phyloP scores from a whole-genome alignment of 2,113 vertebrate genomes.

The Heteronetta atricapilla region DNA sequence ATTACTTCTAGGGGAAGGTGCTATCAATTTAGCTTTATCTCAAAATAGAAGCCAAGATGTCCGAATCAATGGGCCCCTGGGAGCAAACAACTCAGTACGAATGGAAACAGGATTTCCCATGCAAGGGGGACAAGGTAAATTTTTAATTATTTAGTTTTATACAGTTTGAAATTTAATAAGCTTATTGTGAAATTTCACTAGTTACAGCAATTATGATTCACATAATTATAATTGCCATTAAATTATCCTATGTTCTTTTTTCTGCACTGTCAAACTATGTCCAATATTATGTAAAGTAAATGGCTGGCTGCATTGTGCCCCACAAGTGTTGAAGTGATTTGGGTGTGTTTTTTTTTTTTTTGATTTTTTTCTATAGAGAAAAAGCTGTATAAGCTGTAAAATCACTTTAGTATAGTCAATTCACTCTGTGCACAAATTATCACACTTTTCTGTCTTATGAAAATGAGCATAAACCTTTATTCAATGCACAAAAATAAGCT shows the following conservation, averaged over 20 bases:
- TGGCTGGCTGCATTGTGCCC: neutral
- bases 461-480: neutral
- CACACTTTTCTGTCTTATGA: neutral
- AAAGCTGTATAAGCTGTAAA: too few relatives aligned
- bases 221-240: neutral
- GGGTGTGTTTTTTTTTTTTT: neutral
- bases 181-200: neutral
- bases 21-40: slow-evolving; percentile 90
- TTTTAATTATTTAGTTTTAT: neutral
- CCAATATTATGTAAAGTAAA: neutral
- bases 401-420: neutral
- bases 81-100: slow-evolving; percentile 82
- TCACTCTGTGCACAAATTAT: neutral
- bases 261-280: neutral
- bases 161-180: neutral
- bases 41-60: slow-evolving; percentile 93
- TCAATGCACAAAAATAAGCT: neutral
- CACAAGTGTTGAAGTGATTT: neutral
- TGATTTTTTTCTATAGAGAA: neutral
- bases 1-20: slow-evolving; percentile 88
- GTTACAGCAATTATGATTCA: neutral
- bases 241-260: neutral
- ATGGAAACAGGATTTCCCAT: slow-evolving; percentile 89
- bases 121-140: slow-evolving; percentile 87
- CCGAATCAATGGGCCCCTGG: slow-evolving; percentile 93